Base-by-base conservation (phyloP, 2,797 vertebrate species). In the Thalassophryne amazonica region DNA sequence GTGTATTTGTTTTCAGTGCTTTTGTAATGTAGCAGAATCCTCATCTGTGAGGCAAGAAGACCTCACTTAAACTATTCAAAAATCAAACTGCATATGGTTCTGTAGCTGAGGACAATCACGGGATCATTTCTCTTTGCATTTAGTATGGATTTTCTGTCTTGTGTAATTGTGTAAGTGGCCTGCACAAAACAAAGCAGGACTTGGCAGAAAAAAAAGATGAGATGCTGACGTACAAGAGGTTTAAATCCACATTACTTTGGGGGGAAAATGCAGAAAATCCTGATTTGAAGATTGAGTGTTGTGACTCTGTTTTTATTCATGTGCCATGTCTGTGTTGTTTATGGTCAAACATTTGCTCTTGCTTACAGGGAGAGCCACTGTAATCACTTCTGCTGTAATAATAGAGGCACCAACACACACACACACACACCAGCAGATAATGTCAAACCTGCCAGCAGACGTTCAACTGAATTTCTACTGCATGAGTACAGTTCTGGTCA, bases 41-140 rank as follows among this genome's bases (percentile, higher is more conserved):
- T 3, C 12, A n/a, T 32, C 16, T 19, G 35, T 49, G 6, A 32
- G 20, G n/a, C 13, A 25, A 28, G 5, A 14, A 11, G 7, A 16
- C 15, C 15, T 32, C 15, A 17, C 30, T 16, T 32, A 9, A 13
- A 17, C 15, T 33, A 33, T 11, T 18, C n/a, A 38, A 11, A 7
- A 22, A 53, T 46, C 49, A 43, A 22, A 36, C 9, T 50, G n/a
- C 3, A 0, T 3, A 9, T 11, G 5, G 8, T 24, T 15, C 3
- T 14, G 14, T 24, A 39, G 21, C 41, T 13, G 1, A 17, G 35
- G 46, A 41, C 57, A 60, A 48, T 49, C 12, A 12, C 29, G 11
- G 12, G 15, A 20, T 13, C 11, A 22, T 25, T 46, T 55, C 21
- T 47, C 31, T 31, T 35, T 29, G 4, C 35, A 42, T 22, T 46